These are phyloP conservation scores for Urocitellus parryii DNA, from an alignment of 2,113 vertebrate genomes.

Conservation along the genomic window DNA sequence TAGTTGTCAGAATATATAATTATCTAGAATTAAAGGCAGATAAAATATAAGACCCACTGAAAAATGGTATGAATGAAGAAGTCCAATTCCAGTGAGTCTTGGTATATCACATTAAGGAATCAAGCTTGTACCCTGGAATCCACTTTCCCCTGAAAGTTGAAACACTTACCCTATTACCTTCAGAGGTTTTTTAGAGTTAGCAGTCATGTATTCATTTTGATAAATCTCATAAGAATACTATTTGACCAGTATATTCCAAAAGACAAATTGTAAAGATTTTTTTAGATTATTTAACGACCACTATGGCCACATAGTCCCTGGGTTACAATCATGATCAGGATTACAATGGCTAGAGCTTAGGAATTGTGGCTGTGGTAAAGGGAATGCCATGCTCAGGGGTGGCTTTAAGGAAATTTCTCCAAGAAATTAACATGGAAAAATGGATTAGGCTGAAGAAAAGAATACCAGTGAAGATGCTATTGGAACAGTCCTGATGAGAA, in stretches of 20 bases:
- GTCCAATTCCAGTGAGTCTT: neutral
- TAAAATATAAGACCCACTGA: neutral
- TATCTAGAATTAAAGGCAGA: neutral
- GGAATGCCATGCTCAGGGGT: neutral
- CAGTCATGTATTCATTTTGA: neutral
- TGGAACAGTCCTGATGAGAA: neutral
- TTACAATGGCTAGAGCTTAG: neutral
- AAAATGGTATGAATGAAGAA: neutral
- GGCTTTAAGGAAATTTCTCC: neutral
- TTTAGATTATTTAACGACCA: constrained; percentile 30
- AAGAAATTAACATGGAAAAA: neutral
- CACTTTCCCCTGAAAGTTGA: neutral
- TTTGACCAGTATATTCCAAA: neutral
- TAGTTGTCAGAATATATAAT: constrained; percentile 41
- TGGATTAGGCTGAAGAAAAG: neutral
- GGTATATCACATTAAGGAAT: neutral
- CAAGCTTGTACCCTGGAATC: neutral
- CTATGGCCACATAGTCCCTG: neutral
- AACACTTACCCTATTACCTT: neutral
- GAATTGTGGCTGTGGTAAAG: neutral
- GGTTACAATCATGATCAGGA: neutral
- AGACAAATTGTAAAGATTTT: constrained; percentile 6
- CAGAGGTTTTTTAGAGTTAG: neutral
- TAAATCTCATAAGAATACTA: neutral
- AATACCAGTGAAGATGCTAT: neutral